phyloP scores from a whole-genome alignment of 2,113 vertebrate genomes.

The Microcebus griseorufus region DNA sequence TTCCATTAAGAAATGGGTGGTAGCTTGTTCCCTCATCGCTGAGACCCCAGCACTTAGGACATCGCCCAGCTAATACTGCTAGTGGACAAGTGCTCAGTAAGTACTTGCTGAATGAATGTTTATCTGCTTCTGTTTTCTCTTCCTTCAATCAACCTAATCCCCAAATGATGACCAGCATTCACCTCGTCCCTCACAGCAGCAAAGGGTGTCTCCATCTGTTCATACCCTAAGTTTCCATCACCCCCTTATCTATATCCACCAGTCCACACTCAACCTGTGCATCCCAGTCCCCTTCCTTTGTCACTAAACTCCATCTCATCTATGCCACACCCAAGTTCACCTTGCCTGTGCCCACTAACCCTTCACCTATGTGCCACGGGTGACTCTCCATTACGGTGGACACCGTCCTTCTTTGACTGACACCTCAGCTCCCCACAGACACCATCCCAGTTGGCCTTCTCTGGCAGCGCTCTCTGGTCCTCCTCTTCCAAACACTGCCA shows the following conservation, averaged over 20 bases:
- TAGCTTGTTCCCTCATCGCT: neutral
- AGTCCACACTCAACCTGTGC: neutral
- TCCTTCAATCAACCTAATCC: neutral
- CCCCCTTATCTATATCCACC: neutral
- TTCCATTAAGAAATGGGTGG: neutral
- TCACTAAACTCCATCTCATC: neutral
- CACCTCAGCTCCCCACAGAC: neutral
- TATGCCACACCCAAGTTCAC: neutral
- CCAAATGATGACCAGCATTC: neutral
- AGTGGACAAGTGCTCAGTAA: neutral
- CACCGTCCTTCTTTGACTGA: neutral
- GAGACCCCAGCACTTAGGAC: neutral
- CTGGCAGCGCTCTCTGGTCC: accelerated
- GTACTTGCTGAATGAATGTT: constrained; percentile 16
- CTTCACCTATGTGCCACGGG: neutral
- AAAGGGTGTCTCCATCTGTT: neutral
- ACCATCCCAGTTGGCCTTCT: neutral
- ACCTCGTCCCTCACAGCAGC: neutral
- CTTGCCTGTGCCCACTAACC: neutral
- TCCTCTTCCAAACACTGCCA: neutral
- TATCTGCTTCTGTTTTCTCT: neutral
- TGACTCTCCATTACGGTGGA: neutral
- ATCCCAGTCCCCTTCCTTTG: neutral
- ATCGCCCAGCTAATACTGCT: neutral
- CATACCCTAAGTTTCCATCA: neutral